phyloP scores from a whole-genome alignment of 2,113 vertebrate species.

The Peromyscus leucopus region DNA sequence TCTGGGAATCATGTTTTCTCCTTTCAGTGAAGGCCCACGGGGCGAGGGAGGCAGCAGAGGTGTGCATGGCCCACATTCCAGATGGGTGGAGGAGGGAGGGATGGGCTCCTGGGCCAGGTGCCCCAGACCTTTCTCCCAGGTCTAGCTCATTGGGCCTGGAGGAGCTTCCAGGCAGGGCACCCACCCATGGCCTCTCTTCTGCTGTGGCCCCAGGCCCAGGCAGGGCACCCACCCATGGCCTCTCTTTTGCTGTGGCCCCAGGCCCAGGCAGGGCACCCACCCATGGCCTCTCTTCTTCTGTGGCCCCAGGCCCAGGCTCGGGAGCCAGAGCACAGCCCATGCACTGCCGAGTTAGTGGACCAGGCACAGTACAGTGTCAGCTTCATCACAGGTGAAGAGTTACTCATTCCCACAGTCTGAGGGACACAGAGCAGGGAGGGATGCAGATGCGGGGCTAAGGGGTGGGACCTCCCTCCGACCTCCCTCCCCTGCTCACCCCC shows the following conservation, averaged over 20 bases:
- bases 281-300: not conserved
- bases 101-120: not conserved
- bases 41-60: not conserved
- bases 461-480: not conserved
- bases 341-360: not conserved
- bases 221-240: too few species aligned
- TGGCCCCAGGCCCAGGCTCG: not conserved
- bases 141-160: not conserved
- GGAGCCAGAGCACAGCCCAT: not conserved
- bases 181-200: too few species aligned
- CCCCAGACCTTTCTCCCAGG: not conserved
- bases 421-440: not conserved
- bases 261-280: fast-evolving
- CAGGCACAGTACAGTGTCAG: not conserved
- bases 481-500: not conserved
- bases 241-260: too few species aligned
- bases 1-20: not conserved
- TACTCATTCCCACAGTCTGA: not conserved
- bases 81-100: not conserved
- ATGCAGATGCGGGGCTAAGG: fast-evolving
- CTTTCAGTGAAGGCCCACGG: fast-evolving
- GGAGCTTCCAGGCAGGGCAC: fast-evolving
- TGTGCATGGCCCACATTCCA: not conserved
- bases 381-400: not conserved
- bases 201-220: too few species aligned